Evolutionary conservation across 1,140 invertebrate species (phyloP), one percentile per base, ranked within the genome.

Genomic region (Amyelois transitella): DNA sequence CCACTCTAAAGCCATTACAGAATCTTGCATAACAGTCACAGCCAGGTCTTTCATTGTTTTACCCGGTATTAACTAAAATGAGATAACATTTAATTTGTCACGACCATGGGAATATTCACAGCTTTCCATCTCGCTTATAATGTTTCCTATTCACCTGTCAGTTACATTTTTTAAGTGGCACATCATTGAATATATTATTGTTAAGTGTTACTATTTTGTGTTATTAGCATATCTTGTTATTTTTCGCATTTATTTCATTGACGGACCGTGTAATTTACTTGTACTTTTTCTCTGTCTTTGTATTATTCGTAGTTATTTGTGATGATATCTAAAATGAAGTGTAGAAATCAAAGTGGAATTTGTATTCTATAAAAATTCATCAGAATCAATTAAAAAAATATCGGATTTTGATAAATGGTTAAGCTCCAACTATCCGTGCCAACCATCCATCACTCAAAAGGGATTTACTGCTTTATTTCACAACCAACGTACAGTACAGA

Each of bases 51-150:
- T 62, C 71, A 73, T 77, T 77, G 75, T 77, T 72, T 64, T 54
- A 64, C 64, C 49, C 47, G 49, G 44, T 55, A 58, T 72, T 58
- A 49, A 51, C 58, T 63, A 44, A 69, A 74, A 74, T 76, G 70
- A 72, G 66, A 74, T 74, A 78, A 76, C 64, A 61, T 66, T 69
- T 64, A 18, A 61, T 62, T 66, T 56, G 61, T 71, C 60, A 52
- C 62, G 58, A 70, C 55, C 25, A 45, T 78, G 74, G 58, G 74
- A 79, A 78, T 62, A 58, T 66, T 66, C 51, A 32, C 12, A 21
- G 61, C 62, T 79, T 79, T 77, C 72, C 63, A 75, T 65, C 52
- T 58, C 24, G 57, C 32, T 61, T 53, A 43, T 58, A 59, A 59
- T 43, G 48, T 25, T 6, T 17, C 2, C 55, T 32, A 60, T 50